Evolutionary conservation across 2,888 invertebrate species (phyloP), one percentile per base, ranked within the genome.

Genomic region (Quadriops clusia): DNA sequence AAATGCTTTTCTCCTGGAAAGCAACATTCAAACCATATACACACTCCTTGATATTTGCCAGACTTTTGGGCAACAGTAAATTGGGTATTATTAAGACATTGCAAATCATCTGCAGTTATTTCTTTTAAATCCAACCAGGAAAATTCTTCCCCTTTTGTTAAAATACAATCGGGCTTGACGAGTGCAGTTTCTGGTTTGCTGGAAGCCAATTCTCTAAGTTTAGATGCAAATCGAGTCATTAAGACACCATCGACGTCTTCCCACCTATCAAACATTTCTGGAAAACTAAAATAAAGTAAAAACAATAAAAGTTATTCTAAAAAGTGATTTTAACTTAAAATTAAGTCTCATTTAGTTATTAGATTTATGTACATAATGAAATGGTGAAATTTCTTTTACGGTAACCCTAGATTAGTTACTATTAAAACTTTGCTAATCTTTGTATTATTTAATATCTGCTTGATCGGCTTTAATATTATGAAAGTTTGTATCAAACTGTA

Each of bases 11-110:
- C 49, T 14, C 63, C 58, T 3, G 82, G 80, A 56, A 89, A 87
- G 26, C 64, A 62, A 41, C 81, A 80, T 7, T 74, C 73, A 55
- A 87, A 89, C 86, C 87, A 87, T 26, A 86, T 58, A 50, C 82
- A 82, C 28, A 86, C 56, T 5, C 81, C 82, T 62, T 82, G 75
- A 52, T 74, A 79, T 34, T 60, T 61, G 1, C 80, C 81, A 17
- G 61, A 50, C 52, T 67, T 71, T 23, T 58, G 65, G 14, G 69
- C 65, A 31, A 70, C 70, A 60, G 54, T 64, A 38, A 82, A 70
- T 54, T 77, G 70, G 40, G 74, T 67, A 30, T 72, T 65, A 23
- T 62, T 63, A 36, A 78, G 70, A 11, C 56, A 53, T 42, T 75
- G 59, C 13, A 86, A 53, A 32, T 84, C 77, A 21, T 67, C 60